Conservation (phyloP, 2,113 vertebrate species). For the Protobothrops flavoviridis region DNA sequence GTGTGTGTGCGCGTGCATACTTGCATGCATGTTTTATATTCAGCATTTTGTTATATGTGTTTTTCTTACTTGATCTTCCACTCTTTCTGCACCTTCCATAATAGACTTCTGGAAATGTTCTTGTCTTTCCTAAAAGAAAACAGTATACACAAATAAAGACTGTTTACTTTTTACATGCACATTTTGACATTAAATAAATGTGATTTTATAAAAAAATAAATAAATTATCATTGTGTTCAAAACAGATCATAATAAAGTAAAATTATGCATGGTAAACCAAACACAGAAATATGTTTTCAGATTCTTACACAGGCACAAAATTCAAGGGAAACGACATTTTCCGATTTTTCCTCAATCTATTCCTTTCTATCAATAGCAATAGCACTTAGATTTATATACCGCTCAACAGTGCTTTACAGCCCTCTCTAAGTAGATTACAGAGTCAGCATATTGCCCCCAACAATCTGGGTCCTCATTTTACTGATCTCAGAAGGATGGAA, state of each 20-base stretch:
- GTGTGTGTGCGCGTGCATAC: too few relatives aligned
- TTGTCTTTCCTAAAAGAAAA: constrained; percentile 76
- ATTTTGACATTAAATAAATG: constrained; percentile 17
- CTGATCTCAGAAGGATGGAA: too few relatives aligned
- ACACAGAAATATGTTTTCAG: neutral
- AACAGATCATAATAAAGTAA: neutral
- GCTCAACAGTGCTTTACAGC: too few relatives aligned
- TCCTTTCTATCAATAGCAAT: neutral
- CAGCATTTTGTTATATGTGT: neutral
- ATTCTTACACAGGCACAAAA: neutral
- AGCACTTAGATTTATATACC: too few relatives aligned
- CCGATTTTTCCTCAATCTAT: neutral
- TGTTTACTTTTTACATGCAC: constrained; percentile 19
- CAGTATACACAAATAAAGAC: neutral
- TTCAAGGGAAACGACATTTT: neutral
- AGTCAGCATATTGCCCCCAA: too few relatives aligned
- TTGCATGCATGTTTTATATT: neutral
- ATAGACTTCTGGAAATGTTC: constrained; percentile 77
- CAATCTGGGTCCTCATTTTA: too few relatives aligned
- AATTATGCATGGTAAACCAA: neutral
- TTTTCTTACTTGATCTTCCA: constrained; percentile 75
- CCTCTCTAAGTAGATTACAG: too few relatives aligned
- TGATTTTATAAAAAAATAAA: constrained; percentile 18
- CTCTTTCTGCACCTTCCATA: constrained; percentile 75
- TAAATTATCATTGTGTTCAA: neutral